Evolutionary conservation across 2,888 invertebrate genomes (phyloP).

Genomic region (Euzophera pinguis): DNA sequence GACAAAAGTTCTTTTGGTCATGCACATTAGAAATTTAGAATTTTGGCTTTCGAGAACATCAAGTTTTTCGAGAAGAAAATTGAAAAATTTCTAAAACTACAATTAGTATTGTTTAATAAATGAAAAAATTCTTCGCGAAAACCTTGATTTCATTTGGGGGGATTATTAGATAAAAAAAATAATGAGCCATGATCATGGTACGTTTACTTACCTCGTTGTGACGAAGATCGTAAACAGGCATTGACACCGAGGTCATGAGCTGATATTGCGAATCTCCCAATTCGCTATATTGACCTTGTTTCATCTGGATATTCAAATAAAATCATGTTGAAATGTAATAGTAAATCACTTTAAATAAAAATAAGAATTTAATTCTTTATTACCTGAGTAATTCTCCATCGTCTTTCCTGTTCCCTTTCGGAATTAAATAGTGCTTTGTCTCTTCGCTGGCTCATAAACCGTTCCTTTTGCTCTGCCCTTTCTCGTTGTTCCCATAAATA

Average conservation of each 20-base stretch:
- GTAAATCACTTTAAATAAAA: too few relatives aligned
- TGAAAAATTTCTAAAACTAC: slow-evolving; percentile 14
- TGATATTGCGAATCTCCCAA: slow-evolving; percentile 83
- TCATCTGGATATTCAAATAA: slow-evolving; percentile 58
- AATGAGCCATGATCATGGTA: slow-evolving; percentile 8
- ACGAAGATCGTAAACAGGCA: slow-evolving; percentile 94
- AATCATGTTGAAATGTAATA: too few relatives aligned
- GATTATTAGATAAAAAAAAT: slow-evolving; percentile 18
- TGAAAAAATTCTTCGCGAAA: slow-evolving; percentile 24
- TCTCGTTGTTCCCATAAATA: slow-evolving; percentile 94
- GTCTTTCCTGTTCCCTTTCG: slow-evolving; percentile 82
- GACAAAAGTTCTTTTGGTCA: slow-evolving; percentile 43
- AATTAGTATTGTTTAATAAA: too few relatives aligned
- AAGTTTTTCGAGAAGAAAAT: slow-evolving; percentile 30
- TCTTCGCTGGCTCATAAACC: slow-evolving; percentile 84
- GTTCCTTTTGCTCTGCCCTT: slow-evolving; percentile 87
- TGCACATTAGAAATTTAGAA: slow-evolving; percentile 55
- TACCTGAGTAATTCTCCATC: slow-evolving; percentile 75
- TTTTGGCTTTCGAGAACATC: slow-evolving; percentile 36
- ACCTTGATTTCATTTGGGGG: slow-evolving; percentile 28
- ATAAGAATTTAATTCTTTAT: background rate
- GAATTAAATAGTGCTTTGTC: slow-evolving; percentile 81
- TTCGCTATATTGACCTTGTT: slow-evolving; percentile 81
- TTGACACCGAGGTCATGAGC: slow-evolving; percentile 95
- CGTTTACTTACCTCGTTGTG: slow-evolving; percentile 86